Percentiles rank a stretch among this genome's conserved stretches.
Evolutionary conservation across 2,888 invertebrate species (phyloP).

Genomic region (Endotricha flammealis): DNA sequence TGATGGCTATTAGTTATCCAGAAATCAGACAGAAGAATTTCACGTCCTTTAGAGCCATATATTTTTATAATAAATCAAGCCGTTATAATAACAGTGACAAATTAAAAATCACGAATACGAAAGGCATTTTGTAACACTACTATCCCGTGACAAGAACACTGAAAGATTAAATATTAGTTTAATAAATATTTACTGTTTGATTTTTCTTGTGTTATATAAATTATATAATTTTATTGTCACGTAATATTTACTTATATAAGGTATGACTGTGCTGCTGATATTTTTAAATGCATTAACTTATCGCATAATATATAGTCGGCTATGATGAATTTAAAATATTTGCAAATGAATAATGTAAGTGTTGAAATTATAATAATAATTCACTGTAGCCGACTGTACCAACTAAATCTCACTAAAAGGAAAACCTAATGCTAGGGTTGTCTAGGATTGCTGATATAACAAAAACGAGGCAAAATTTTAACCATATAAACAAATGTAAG

Average conservation of each 20-base stretch:
- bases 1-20: conserved; percentile 1
- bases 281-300: conserved; percentile 13
- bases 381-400: no score
- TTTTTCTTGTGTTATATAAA: conserved; percentile 2
- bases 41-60: conserved; percentile 2
- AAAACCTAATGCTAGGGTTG: no score
- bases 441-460: no score
- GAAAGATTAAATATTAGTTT: conserved; percentile 6
- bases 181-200: not conserved
- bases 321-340: no score
- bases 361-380: no score
- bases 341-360: no score
- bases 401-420: no score
- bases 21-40: not conserved
- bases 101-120: conserved; percentile 13
- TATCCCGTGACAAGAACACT: conserved; percentile 10
- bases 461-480: no score
- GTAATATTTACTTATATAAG: conserved; percentile 5
- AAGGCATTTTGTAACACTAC: conserved; percentile 12
- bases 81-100: conserved; percentile 4
- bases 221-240: conserved; percentile 8
- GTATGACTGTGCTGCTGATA: conserved; percentile 10
- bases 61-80: not conserved
- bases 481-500: no score
- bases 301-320: no score